phyloP scores from a whole-genome alignment of 2,797 vertebrate species.

The Rhabdomys pumilio region DNA sequence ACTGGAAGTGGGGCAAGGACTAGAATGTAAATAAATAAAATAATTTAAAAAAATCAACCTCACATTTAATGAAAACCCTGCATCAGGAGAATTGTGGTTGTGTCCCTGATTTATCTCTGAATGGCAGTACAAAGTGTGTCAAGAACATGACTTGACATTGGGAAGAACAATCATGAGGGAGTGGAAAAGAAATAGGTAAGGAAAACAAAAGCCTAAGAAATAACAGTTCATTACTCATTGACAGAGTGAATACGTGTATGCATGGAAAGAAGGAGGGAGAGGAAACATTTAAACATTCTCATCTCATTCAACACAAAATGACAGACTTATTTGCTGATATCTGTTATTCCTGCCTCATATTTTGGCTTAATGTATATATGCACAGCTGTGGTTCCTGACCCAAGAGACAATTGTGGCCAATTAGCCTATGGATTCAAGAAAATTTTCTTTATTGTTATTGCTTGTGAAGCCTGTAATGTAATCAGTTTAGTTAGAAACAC shows the following conservation, averaged over 20 bases:
- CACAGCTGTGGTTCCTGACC: constrained; percentile 77
- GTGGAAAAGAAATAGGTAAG: not conserved
- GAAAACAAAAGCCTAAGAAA: not conserved
- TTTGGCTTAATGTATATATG: constrained; percentile 71
- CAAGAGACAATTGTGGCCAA: constrained; percentile 66
- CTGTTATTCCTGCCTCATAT: constrained; percentile 73
- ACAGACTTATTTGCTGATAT: constrained; percentile 83
- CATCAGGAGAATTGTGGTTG: not conserved
- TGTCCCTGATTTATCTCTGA: not conserved
- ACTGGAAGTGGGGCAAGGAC: no score
- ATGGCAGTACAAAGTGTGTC: not conserved
- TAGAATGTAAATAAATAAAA: not conserved
- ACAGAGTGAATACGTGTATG: not conserved
- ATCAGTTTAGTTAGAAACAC: constrained; percentile 80
- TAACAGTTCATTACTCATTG: constrained; percentile 45
- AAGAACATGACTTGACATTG: not conserved
- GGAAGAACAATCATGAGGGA: not conserved
- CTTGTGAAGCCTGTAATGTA: constrained; percentile 69
- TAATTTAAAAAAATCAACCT: not conserved
- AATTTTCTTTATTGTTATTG: constrained; percentile 61
- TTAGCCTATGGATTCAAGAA: constrained; percentile 59
- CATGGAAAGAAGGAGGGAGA: constrained; percentile 39
- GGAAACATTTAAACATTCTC: constrained; percentile 27
- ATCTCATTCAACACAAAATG: constrained; percentile 57
- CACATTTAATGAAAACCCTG: not conserved